Evolutionary conservation across 1,140 invertebrate genomes (phyloP).

Genomic region (Procambarus virginalis): DNA sequence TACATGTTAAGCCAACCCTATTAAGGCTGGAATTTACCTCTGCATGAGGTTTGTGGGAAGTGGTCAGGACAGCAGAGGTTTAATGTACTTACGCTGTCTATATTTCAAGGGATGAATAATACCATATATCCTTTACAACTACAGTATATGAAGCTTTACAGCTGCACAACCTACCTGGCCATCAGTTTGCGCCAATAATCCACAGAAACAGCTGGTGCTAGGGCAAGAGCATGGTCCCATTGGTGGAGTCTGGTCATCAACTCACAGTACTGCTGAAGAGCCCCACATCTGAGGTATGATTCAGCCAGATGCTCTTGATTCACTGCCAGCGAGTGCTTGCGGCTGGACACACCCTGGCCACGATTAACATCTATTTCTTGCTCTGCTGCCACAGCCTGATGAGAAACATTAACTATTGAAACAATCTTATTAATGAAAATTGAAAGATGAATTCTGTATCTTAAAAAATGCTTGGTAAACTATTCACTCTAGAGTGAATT

Average conservation of each 20-base stretch:
- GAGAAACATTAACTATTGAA: slow-evolving; percentile 43
- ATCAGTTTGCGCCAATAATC: slow-evolving; percentile 75
- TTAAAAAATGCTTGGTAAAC: no score
- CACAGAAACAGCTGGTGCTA: slow-evolving; percentile 76
- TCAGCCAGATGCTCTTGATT: slow-evolving; percentile 72
- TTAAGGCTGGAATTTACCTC: no score
- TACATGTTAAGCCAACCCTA: no score
- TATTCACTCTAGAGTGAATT: no score
- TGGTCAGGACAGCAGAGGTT: no score
- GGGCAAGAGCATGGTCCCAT: slow-evolving; percentile 76
- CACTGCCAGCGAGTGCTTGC: slow-evolving; percentile 70
- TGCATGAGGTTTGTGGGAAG: no score
- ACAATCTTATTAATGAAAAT: not conserved
- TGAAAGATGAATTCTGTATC: no score
- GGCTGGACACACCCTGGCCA: slow-evolving; percentile 23
- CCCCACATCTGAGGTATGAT: slow-evolving; percentile 74
- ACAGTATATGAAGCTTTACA: not conserved
- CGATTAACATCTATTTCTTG: slow-evolving; percentile 72
- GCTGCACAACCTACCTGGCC: slow-evolving; percentile 72
- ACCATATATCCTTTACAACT: no score
- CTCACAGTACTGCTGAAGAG: slow-evolving; percentile 76
- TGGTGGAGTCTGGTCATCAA: slow-evolving; percentile 75
- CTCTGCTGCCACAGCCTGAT: slow-evolving; percentile 74
- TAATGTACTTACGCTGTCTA: no score
- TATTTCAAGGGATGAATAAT: no score